A percentile compares a stretch with the other conserved stretches of the same genome.
Evolutionary conservation across 2,888 invertebrate genomes (phyloP).

Genomic region (Empis stercorea): DNA sequence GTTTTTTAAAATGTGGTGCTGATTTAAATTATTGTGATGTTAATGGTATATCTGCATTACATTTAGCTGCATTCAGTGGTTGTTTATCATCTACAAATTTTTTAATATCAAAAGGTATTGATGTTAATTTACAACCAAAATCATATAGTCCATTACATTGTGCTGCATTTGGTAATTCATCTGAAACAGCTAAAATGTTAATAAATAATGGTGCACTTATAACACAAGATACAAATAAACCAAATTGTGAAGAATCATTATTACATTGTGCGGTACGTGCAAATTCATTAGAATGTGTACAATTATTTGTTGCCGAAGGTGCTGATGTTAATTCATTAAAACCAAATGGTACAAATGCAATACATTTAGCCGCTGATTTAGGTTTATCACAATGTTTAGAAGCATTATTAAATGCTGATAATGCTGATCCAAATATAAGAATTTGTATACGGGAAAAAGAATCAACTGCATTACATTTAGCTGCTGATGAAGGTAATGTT

Average conservation of each 20-base stretch:
- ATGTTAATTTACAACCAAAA: slow-evolving; percentile 55
- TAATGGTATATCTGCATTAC: slow-evolving; percentile 60
- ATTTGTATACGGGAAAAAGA: slow-evolving; percentile 59
- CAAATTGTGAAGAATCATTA: slow-evolving; percentile 61
- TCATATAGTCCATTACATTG: slow-evolving; percentile 76
- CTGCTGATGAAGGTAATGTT: slow-evolving; percentile 75
- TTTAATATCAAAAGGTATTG: slow-evolving; percentile 53
- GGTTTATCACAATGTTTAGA: slow-evolving; percentile 63
- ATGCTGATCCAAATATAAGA: slow-evolving; percentile 54
- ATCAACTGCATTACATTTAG: slow-evolving; percentile 69
- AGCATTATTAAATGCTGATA: slow-evolving; percentile 60
- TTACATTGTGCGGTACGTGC: slow-evolving; percentile 77
- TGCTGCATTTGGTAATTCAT: slow-evolving; percentile 78
- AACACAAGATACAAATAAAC: slow-evolving; percentile 49
- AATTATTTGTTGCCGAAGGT: slow-evolving; percentile 60
- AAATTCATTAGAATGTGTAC: slow-evolving; percentile 68
- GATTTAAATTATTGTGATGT: slow-evolving; percentile 58
- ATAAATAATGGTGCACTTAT: slow-evolving; percentile 59
- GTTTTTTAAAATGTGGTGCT: slow-evolving; percentile 52
- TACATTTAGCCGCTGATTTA: slow-evolving; percentile 69
- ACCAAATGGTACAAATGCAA: slow-evolving; percentile 62
- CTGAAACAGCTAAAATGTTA: slow-evolving; percentile 65
- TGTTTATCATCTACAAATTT: slow-evolving; percentile 56
- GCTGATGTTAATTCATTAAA: slow-evolving; percentile 64
- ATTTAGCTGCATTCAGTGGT: slow-evolving; percentile 68